These are phyloP conservation scores for Synaphobranchus kaupii DNA, from an alignment of 2,797 vertebrate genomes.

Conservation along the genomic window DNA sequence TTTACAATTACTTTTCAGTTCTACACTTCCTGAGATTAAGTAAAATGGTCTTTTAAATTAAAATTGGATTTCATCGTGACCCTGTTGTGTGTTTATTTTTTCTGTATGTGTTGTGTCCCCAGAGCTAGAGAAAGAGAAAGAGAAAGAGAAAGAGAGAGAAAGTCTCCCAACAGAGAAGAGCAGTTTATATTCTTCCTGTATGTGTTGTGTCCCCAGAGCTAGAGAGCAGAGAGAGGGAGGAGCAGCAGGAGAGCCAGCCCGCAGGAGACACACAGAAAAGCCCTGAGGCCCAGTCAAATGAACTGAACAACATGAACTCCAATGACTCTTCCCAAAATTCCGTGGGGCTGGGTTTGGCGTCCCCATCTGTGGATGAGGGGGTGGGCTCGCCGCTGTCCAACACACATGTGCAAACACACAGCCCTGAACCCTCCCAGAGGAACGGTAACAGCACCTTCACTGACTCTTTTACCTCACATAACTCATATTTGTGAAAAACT, in stretches of 20 bases:
- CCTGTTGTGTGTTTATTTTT: neutral
- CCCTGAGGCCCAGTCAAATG: constrained; percentile 39
- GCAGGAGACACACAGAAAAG: neutral
- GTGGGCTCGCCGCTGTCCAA: constrained; percentile 42
- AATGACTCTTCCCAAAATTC: constrained; percentile 48
- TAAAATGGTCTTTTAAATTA: too few species aligned
- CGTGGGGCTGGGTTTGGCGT: constrained; percentile 46
- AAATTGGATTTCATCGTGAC: too few species aligned
- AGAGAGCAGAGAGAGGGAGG: constrained; percentile 30
- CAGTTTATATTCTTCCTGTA: neutral
- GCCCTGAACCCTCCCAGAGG: constrained; percentile 58
- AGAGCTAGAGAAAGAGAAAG: constrained; percentile 59
- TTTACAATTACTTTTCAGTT: too few species aligned
- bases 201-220: constrained; percentile 56
- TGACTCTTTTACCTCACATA: neutral
- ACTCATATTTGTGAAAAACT: too few species aligned
- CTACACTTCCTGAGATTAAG: too few species aligned
- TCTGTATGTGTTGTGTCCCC: neutral
- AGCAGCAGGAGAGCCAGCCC: neutral
- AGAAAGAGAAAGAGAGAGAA: too few species aligned
- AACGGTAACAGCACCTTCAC: constrained; percentile 57
- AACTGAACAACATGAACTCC: constrained; percentile 52
- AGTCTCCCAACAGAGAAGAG: too few species aligned
- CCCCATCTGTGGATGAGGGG: constrained; percentile 35
- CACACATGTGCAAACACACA: constrained; percentile 18